Evolutionary conservation across 2,797 vertebrate species (phyloP).

Genomic region (Dryobates pubescens): DNA sequence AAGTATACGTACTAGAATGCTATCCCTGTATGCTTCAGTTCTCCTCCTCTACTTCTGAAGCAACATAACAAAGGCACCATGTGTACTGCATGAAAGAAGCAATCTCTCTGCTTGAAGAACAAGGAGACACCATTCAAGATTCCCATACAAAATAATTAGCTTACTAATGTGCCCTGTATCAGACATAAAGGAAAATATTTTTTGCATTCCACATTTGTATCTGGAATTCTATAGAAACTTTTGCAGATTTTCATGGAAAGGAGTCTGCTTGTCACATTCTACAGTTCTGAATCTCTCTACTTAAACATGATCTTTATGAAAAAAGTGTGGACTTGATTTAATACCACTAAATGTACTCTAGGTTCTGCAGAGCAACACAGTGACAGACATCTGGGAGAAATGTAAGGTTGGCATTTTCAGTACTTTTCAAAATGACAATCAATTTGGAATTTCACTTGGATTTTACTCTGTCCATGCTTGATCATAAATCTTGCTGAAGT

Average conservation of each 20-base stretch:
- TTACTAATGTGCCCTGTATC: neutral
- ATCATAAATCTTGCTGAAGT: neutral
- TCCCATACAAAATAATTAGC: neutral
- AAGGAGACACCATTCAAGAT: neutral
- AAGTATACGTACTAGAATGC: neutral
- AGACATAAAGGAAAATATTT: neutral
- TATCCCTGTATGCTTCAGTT: neutral
- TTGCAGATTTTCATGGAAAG: neutral
- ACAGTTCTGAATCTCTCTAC: neutral
- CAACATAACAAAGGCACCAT: fast-evolving
- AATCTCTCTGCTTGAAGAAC: neutral
- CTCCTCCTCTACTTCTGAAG: neutral
- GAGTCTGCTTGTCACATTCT: neutral
- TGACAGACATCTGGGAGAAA: neutral
- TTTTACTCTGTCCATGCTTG: neutral
- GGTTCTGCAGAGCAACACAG: neutral
- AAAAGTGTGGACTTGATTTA: neutral
- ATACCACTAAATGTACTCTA: neutral
- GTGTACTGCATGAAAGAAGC: neutral
- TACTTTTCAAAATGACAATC: neutral
- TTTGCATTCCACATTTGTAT: neutral
- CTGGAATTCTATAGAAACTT: neutral
- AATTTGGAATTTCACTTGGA: neutral
- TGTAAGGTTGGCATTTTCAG: neutral
- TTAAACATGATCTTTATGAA: neutral